Base-by-base conservation (phyloP, 2,888 invertebrate genomes). In the Melikaiella ostensackeni region DNA sequence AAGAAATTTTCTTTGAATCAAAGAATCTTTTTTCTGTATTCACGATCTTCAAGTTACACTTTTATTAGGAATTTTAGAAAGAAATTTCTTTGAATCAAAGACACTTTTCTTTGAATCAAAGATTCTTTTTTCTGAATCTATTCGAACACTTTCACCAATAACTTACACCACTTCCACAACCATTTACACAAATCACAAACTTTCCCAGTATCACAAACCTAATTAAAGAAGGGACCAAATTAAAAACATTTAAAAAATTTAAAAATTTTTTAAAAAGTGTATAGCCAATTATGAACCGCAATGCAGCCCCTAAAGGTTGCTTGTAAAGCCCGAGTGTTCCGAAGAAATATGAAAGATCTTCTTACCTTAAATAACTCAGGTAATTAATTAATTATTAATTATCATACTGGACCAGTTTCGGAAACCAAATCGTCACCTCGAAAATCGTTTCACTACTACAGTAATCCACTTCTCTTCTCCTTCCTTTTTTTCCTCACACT, bases 381-480 rank as follows among this genome's bases (percentile, higher is more conserved):
- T 30, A 30, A 30, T 30, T 3, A 30, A 30, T 30, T 30, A 30
- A 30, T 30, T 30, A 30, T 30, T 30, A 30, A 30, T 30, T 4
- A 30, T 30, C 30, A 30, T 3, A 30, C 24, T 35, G 57, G 70
- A 57, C 21, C 50, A 38, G 24, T 64, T 66, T 33, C 64, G 35
- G 66, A 57, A n/a, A 73, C 33, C 57, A 38, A 70, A 66, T 24
- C 35, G 19, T 35, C 35, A 35, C 33, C 24, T 21, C 16, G 57
- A 59, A 35, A 74, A 13, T 16, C 13, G 59, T 38, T 2, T 59
- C 21, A 74, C 59, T 24, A 59, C 74, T 74, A 57, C 33, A 21
- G 50, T 57, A 78, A 76, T 75, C 62, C 35, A 76, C 64, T 74
- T 73, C 55, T 64, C 79, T 77, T 75, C 76, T 57, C 24, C 55